These are phyloP conservation scores for Drosophila testacea DNA, from an alignment of 2,888 invertebrate species.

Conservation along the genomic window DNA sequence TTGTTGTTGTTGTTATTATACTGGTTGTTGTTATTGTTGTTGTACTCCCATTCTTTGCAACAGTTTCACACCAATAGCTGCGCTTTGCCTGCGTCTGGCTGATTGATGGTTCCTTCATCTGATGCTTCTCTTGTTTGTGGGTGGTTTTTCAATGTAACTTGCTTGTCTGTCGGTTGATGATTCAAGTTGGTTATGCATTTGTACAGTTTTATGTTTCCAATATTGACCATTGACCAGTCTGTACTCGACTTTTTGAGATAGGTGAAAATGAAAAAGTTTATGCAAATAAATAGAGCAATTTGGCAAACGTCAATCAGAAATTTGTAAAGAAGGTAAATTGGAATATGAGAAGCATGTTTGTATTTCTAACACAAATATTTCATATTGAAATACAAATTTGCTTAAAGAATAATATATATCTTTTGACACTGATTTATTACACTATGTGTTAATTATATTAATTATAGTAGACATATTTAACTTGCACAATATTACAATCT, in stretches of 20 bases:
- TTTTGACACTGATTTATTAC: too few species aligned
- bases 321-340: conserved; percentile 18
- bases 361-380: neutral
- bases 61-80: conserved; percentile 72
- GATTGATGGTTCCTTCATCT: conserved; percentile 72
- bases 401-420: neutral
- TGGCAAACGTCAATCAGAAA: conserved; percentile 22
- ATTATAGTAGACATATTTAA: too few species aligned
- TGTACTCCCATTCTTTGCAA: conserved; percentile 36
- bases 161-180: conserved; percentile 48
- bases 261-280: neutral
- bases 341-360: neutral
- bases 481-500: too few species aligned
- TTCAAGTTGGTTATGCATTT: conserved; percentile 69
- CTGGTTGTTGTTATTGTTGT: conserved; percentile 6
- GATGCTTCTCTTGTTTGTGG: conserved; percentile 46
- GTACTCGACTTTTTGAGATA: neutral
- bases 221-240: conserved; percentile 30
- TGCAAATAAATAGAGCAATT: conserved; percentile 35
- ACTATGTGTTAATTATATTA: too few species aligned
- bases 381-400: neutral
- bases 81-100: conserved; percentile 66
- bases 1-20: conserved; percentile 5
- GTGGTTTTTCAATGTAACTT: conserved; percentile 23
- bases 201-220: conserved; percentile 60